Evolutionary conservation across 2,888 invertebrate species (phyloP), one percentile per base, ranked within the genome.

Genomic region (Diachrysia chrysitis): DNA sequence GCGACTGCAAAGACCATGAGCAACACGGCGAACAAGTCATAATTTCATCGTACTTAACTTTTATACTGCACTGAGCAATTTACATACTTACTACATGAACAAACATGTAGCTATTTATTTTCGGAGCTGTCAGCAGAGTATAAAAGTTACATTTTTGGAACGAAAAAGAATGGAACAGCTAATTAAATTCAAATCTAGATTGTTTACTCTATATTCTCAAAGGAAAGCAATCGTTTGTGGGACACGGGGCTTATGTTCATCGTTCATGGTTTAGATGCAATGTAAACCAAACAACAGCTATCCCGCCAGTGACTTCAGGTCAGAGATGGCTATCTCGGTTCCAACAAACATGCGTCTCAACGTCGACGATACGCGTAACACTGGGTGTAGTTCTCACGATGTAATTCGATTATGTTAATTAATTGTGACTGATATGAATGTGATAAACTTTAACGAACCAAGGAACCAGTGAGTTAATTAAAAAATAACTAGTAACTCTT

Each of bases 241-340:
- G 86, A 66, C 89, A 87, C 77, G 83, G 83, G 82, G 76, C 78
- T 66, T 63, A 58, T 55, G 58, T 76, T 58, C 55, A 66, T 74
- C 74, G 84, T 88, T 90, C 90, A 92, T 91, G 90, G 90, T 90
- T 87, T 85, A 85, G 83, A 87, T 88, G 86, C 88, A 91, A 92
- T 90, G 90, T 92, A 89, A 90, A 89, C 68, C 90, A 86, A 89
- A 87, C 83, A 85, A 93, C 93, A 90, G 92, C 89, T 89, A 90
- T 83, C 84, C 85, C 85, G 89, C 83, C 79, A 80, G 81, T 73
- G 80, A 87, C 80, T 82, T 75, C 85, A 65, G 89, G 89, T 91
- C 90, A 89, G 53, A 85, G 93, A 92, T 93, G 82, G 81, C 83
- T 88, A 92, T 92, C 91, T 66, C 61, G 63, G 68, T 75, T 57